A percentile compares a stretch with the other conserved stretches of the same genome.
These are phyloP conservation scores for Luffia ferchaultella DNA, from an alignment of 2,888 invertebrate species.

Conservation along the genomic window DNA sequence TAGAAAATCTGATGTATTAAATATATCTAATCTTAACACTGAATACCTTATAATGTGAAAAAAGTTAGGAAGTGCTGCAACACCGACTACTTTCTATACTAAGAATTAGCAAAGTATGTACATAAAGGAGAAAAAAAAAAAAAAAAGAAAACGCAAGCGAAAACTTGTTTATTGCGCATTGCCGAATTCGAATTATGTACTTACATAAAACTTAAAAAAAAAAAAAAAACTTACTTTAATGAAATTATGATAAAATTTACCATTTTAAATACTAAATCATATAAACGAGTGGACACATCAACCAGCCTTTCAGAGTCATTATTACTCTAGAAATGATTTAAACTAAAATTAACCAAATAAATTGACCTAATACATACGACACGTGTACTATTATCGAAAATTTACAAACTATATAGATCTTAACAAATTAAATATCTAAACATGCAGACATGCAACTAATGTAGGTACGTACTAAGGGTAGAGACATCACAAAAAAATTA, in stretches of 20 bases:
- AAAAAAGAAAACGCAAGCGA: neutral
- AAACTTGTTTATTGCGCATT: neutral
- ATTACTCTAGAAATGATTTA: slow-evolving; percentile 34
- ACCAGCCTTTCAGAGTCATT: slow-evolving; percentile 47
- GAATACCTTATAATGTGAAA: neutral
- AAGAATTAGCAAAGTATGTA: neutral
- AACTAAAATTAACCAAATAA: slow-evolving; percentile 24
- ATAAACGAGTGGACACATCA: slow-evolving; percentile 52
- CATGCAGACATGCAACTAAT: slow-evolving; percentile 10
- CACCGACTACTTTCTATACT: neutral
- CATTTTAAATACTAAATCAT: slow-evolving; percentile 23
- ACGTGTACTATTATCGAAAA: neutral
- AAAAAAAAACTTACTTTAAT: slow-evolving; percentile 5
- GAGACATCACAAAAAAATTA: slow-evolving; percentile 2
- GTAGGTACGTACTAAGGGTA: slow-evolving; percentile 1
- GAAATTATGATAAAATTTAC: too few relatives aligned
- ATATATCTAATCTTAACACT: neutral
- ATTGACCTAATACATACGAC: neutral
- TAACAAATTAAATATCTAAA: slow-evolving; percentile 5
- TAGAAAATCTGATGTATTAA: neutral
- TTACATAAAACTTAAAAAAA: too few relatives aligned
- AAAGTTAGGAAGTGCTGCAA: neutral
- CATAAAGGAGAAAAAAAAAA: neutral
- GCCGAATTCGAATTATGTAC: neutral
- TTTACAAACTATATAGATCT: slow-evolving; percentile 1